These are phyloP conservation scores for Macaca mulatta DNA, from an alignment of 2,113 vertebrate species.

Conservation along the genomic window DNA sequence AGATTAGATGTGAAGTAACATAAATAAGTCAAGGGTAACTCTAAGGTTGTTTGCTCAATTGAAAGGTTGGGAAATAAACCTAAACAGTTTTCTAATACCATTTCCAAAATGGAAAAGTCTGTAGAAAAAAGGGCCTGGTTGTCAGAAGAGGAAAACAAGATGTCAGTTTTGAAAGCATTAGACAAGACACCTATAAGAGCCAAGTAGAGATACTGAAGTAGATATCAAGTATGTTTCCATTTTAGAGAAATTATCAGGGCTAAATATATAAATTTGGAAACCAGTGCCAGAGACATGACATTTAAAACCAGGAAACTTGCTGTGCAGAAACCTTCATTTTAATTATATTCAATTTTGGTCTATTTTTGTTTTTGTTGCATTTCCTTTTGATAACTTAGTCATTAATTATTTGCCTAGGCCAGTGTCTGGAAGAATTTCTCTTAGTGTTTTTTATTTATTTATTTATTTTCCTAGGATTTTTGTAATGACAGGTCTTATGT, in stretches of 20 bases:
- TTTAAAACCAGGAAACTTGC: neutral
- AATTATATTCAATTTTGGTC: no score
- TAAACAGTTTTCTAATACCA: neutral
- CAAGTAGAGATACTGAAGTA: neutral
- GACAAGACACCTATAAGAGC: neutral
- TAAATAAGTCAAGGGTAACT: neutral
- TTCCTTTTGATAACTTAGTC: no score
- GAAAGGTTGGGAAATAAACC: neutral
- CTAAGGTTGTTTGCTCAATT: neutral
- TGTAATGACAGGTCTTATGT: no score
- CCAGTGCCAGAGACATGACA: neutral
- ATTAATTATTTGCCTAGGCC: no score
- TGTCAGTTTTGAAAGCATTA: neutral
- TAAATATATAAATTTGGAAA: neutral
- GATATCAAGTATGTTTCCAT: neutral
- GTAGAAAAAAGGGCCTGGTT: neutral
- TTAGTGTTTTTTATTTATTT: no score
- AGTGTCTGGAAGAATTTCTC: no score
- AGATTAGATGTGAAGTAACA: neutral
- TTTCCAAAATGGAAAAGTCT: neutral
- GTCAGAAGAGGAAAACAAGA: neutral
- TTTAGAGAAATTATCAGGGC: neutral
- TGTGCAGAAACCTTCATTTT: no score
- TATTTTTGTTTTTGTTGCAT: no score
- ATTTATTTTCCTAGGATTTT: no score